A percentile compares a stretch with the other conserved stretches of the same genome.
phyloP scores from a whole-genome alignment of 2,113 vertebrate genomes.

The Oncorhynchus gorbuscha region DNA sequence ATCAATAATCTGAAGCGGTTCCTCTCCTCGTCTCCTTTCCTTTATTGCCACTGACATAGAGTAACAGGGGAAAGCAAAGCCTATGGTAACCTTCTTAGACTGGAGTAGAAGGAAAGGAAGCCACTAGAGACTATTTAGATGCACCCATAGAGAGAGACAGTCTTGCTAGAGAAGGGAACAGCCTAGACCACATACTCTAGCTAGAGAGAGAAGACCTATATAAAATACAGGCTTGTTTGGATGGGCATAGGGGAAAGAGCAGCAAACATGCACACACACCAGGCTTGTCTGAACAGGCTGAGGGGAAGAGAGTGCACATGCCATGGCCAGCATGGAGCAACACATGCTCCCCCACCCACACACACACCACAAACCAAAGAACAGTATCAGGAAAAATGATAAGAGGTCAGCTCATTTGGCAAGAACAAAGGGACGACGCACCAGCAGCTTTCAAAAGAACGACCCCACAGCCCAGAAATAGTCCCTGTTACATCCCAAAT shows the following conservation, averaged over 20 bases:
- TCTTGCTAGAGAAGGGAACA: not conserved
- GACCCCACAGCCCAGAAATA: not conserved
- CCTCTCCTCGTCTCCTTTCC: too few species aligned
- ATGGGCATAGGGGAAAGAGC: not conserved
- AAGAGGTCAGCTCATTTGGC: not conserved
- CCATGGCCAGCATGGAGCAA: not conserved
- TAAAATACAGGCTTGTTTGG: not conserved
- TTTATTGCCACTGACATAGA: too few species aligned
- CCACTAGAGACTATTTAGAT: not conserved
- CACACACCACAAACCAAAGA: not conserved
- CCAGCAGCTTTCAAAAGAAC: not conserved
- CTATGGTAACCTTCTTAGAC: too few species aligned
- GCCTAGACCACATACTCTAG: not conserved
- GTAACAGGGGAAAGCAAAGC: too few species aligned
- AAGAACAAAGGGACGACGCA: not conserved
- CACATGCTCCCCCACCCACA: not conserved
- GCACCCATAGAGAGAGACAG: not conserved
- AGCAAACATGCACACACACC: not conserved
- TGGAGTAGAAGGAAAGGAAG: not conserved
- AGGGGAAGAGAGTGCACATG: not conserved
- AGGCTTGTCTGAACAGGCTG: conserved; percentile 25
- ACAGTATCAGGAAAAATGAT: too few species aligned
- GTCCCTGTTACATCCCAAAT: not conserved
- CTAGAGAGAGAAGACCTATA: not conserved
- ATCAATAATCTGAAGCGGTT: too few species aligned